phyloP scores from a whole-genome alignment of 2,113 vertebrate species.

The Pseudorasbora parva region DNA sequence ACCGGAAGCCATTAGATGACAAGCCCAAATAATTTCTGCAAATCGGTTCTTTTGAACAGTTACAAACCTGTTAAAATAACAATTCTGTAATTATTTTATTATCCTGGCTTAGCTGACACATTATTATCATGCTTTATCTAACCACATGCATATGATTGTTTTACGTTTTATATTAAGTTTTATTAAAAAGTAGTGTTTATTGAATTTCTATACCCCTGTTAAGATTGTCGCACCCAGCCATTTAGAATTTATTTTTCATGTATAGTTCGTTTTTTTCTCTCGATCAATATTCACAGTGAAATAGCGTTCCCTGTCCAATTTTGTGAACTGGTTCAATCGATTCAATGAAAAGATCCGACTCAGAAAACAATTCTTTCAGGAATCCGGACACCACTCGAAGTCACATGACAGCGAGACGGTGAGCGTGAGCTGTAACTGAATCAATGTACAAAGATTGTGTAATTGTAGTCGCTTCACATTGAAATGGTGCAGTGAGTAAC shows the following conservation, averaged over 20 bases:
- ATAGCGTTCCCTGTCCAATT: background rate
- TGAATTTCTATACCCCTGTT: background rate
- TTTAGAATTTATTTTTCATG: too few species aligned
- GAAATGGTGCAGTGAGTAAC: background rate
- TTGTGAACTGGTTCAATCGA: background rate
- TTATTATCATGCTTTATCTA: background rate
- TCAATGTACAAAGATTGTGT: constrained; percentile 17
- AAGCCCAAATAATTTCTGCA: background rate
- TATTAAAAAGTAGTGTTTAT: background rate
- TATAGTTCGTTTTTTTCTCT: background rate
- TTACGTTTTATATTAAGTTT: too few species aligned
- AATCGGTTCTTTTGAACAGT: constrained; percentile 1
- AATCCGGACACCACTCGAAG: background rate
- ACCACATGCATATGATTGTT: too few species aligned
- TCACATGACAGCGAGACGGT: background rate
- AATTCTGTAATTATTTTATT: too few species aligned
- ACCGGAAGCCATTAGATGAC: constrained; percentile 1
- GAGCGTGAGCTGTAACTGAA: background rate
- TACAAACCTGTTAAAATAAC: too few species aligned
- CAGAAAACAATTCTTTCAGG: background rate
- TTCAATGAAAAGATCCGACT: background rate
- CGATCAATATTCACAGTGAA: background rate
- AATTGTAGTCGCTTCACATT: background rate
- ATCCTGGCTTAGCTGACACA: too few species aligned
- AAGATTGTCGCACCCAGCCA: background rate